Conservation (phyloP, 2,888 invertebrate genomes). For the Synanthedon tipuliformis region DNA sequence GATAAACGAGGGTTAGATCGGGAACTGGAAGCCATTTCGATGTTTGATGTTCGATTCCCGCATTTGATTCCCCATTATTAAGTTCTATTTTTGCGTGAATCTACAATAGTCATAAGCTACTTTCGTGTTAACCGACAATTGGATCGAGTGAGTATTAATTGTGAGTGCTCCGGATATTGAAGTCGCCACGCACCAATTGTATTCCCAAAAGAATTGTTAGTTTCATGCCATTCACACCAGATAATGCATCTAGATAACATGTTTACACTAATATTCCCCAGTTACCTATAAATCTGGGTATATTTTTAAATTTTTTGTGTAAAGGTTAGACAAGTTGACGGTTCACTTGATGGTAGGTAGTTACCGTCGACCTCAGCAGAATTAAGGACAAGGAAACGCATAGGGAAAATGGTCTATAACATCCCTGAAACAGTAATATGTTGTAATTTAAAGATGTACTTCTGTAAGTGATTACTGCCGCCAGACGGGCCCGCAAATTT, state of each 20-base stretch:
- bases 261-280: neutral
- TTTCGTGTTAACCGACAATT: slow-evolving; percentile 23
- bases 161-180: slow-evolving; percentile 33
- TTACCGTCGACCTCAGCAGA: no score
- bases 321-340: no score
- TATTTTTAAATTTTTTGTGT: no score
- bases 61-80: slow-evolving; percentile 16
- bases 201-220: slow-evolving; percentile 2
- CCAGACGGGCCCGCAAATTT: no score
- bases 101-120: slow-evolving; percentile 15
- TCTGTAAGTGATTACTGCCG: no score
- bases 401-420: no score
- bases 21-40: slow-evolving; percentile 20
- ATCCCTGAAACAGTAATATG: no score
- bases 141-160: slow-evolving; percentile 45
- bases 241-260: neutral
- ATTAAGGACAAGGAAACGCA: no score
- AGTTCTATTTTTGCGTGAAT: slow-evolving; percentile 25
- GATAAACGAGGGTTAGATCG: slow-evolving; percentile 47
- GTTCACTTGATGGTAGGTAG: no score
- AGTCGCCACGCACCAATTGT: slow-evolving; percentile 23
- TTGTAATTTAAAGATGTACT: no score
- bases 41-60: slow-evolving; percentile 19
- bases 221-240: neutral
- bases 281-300: no score